These are phyloP conservation scores for Lasioglossum figueresi DNA, from an alignment of 2,888 invertebrate species.

Conservation along the genomic window DNA sequence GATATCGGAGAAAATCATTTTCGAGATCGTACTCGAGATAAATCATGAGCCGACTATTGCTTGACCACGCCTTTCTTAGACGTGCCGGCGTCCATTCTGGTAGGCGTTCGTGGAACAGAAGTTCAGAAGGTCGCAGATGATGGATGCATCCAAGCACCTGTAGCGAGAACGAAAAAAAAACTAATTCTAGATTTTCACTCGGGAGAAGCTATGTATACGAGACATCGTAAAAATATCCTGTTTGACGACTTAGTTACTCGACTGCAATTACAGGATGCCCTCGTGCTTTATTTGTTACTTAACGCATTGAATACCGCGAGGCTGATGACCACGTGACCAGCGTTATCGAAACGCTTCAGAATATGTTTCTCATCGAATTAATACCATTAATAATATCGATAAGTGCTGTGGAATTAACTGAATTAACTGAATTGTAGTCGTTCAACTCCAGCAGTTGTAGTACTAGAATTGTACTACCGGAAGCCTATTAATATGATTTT, in stretches of 20 bases:
- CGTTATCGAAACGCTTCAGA: background rate
- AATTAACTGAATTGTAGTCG: no score
- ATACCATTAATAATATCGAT: no score
- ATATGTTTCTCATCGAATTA: no score
- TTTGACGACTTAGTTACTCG: conserved; percentile 2
- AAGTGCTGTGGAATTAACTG: background rate
- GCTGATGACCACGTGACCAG: background rate
- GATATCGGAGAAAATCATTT: conserved; percentile 72
- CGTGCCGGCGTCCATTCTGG: conserved; percentile 65
- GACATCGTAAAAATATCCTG: conserved; percentile 3
- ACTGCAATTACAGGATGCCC: background rate
- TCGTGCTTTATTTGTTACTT: background rate
- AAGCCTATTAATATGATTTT: no score
- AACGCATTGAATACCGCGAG: background rate
- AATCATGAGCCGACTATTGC: conserved; percentile 62
- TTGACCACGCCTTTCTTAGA: conserved; percentile 65
- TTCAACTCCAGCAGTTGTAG: no score
- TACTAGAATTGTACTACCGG: no score
- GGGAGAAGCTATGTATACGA: background rate
- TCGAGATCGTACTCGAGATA: conserved; percentile 64
- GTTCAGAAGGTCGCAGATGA: conserved; percentile 64
- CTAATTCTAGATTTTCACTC: background rate
- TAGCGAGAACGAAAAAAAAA: conserved; percentile 17
- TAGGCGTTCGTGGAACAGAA: conserved; percentile 55
- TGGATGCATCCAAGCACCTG: conserved; percentile 41